Conservation (phyloP, 2,888 invertebrate species). For the Hylaea fasciaria region DNA sequence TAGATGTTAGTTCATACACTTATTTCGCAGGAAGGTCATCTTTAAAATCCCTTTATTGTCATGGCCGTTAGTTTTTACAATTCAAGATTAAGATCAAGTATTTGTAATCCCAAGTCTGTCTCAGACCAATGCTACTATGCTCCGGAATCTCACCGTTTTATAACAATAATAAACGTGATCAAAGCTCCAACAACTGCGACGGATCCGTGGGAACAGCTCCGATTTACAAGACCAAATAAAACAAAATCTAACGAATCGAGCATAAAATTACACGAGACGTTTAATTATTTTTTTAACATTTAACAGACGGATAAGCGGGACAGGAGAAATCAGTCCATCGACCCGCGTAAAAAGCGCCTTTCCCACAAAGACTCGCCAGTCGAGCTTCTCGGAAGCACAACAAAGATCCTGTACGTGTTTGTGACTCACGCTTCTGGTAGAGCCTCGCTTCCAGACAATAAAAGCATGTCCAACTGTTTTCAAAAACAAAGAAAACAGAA, state of each 20-base stretch:
- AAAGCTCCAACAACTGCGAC: conserved; percentile 15
- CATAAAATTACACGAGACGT: conserved; percentile 51
- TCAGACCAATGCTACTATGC: conserved; percentile 1
- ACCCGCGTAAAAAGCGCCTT: conserved; percentile 77
- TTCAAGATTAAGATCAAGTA: too few relatives aligned
- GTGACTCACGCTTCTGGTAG: conserved; percentile 71
- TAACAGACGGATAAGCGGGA: conserved; percentile 57
- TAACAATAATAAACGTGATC: conserved; percentile 25
- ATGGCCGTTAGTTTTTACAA: too few relatives aligned
- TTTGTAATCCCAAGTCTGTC: conserved; percentile 26
- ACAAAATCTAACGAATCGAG: conserved; percentile 47
- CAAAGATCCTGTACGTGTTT: conserved; percentile 80
- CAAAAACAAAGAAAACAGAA: conserved; percentile 37
- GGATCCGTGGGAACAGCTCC: conserved; percentile 27
- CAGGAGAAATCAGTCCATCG: conserved; percentile 77
- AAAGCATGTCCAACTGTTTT: conserved; percentile 41
- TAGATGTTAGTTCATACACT: not conserved
- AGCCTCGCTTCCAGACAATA: conserved; percentile 70
- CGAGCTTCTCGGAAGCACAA: conserved; percentile 80
- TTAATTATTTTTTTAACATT: conserved; percentile 60
- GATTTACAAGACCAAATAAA: conserved; percentile 43
- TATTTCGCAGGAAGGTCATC: not conserved
- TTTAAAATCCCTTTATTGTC: too few relatives aligned
- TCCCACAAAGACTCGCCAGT: conserved; percentile 76
- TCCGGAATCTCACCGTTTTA: conserved; percentile 18